Conservation (phyloP, 2,888 invertebrate species). For the Platycheirus rosarum region DNA sequence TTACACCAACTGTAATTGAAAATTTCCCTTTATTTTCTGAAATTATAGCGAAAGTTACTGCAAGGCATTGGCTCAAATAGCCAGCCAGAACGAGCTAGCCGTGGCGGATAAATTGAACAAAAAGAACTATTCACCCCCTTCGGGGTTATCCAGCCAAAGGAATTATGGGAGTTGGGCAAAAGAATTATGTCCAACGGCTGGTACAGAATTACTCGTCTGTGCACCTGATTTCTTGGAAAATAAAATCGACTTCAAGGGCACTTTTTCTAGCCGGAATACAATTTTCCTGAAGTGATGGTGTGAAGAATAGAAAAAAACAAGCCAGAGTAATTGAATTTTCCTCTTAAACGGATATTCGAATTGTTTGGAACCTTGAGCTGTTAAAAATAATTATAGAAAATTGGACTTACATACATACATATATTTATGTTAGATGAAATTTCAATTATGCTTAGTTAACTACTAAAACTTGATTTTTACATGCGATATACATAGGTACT, state of each 20-base stretch:
- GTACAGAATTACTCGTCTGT: constrained; percentile 43
- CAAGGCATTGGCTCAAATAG: not conserved
- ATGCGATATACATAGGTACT: too few relatives aligned
- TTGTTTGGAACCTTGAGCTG: not conserved
- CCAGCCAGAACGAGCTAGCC: not conserved
- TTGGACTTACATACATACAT: too few relatives aligned
- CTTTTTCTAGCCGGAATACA: constrained; percentile 25
- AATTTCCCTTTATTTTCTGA: constrained; percentile 43
- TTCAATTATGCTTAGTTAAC: too few relatives aligned
- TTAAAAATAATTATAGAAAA: too few relatives aligned
- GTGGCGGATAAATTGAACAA: not conserved
- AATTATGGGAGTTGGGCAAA: not conserved
- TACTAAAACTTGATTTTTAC: too few relatives aligned
- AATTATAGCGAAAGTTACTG: constrained; percentile 49
- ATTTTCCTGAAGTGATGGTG: constrained; percentile 16
- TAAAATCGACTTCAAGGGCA: constrained; percentile 47
- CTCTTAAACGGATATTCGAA: constrained; percentile 32
- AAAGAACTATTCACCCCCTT: constrained; percentile 30
- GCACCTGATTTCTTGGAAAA: constrained; percentile 52
- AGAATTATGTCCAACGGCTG: constrained; percentile 33
- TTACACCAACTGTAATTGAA: constrained; percentile 59
- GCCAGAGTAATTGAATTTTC: constrained; percentile 42
- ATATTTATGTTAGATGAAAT: too few relatives aligned
- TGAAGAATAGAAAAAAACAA: not conserved
- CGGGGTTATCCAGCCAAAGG: not conserved